Evolutionary conservation across 2,888 invertebrate species (phyloP), one percentile per base, ranked within the genome.

Genomic region (Harpalus rubripes): DNA sequence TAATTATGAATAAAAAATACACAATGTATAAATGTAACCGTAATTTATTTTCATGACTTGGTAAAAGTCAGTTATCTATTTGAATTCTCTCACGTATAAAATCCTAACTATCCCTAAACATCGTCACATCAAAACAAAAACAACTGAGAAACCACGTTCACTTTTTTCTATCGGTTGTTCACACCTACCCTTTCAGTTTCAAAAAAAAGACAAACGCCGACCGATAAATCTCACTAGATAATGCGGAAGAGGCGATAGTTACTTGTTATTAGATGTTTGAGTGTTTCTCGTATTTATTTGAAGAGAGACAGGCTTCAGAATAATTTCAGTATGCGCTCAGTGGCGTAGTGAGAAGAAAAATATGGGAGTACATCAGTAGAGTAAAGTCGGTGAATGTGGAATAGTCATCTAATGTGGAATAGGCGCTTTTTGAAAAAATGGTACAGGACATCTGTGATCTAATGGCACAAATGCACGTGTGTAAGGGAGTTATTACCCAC

Each of bases 151-250:
- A 68, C 68, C 41, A 74, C 72, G 72, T 74, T 74, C 72, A 74
- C 72, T 74, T 74, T 74, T 68, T 74, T 74, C 41, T 74, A 39
- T n/a, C 26, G 58, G 79, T 79, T 79, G 22, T 79, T 79, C 79
- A 79, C 79, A 61, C 79, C 79, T 79, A 79, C 79, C 79, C 79
- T 79, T 79, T 79, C 59, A 10, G 61, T 39, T 32, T 76, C n/a
- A 39, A 12, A 59, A 79, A 74, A 74, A 74, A 74, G 72, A 74
- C 44, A 74, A 79, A 39, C 61, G 58, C 59, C 12, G 32, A 52
- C 39, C 61, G 79, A 79, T 79, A 79, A 79, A 79, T 79, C 79
- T 79, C 61, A n/a, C 7, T 56, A 18, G 79, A 79, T 79, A 79
- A 79, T 79, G 79, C 79, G 79, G 79, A 79, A 79, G 79, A 79